A percentile compares a stretch with the other conserved stretches of the same genome.
Evolutionary conservation across 2,113 vertebrate genomes (phyloP).

Genomic region (Coryphaenoides rupestris): DNA sequence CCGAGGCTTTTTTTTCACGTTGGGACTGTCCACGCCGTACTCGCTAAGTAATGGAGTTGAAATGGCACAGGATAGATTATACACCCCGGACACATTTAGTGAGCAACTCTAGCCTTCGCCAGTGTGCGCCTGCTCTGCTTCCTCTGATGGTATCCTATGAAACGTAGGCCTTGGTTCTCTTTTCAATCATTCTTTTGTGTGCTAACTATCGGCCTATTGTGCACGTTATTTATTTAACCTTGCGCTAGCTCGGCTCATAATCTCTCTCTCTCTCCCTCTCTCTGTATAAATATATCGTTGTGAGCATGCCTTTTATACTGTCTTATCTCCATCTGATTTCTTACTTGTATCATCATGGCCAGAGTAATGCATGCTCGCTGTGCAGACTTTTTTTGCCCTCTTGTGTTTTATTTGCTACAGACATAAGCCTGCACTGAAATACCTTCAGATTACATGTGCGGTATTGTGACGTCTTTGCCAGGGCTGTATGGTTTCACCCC

Average conservation of each 20-base stretch:
- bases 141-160: slow-evolving; percentile 29
- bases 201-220: slow-evolving; percentile 32
- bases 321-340: slow-evolving; percentile 40
- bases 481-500: slow-evolving; percentile 3
- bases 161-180: slow-evolving; percentile 16
- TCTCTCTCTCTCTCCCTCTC: slow-evolving; percentile 25
- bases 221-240: slow-evolving; percentile 43
- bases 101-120: not conserved
- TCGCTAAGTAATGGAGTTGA: not conserved
- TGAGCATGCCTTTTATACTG: not conserved
- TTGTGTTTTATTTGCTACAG: slow-evolving; percentile 24
- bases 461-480: slow-evolving; percentile 7
- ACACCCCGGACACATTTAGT: no score
- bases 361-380: slow-evolving; percentile 9
- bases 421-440: slow-evolving; percentile 1
- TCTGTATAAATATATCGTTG: slow-evolving; percentile 14
- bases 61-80: not conserved
- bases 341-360: slow-evolving; percentile 25
- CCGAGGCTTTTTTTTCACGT: slow-evolving; percentile 14
- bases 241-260: slow-evolving; percentile 41
- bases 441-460: slow-evolving; percentile 19
- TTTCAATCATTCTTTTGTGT: slow-evolving; percentile 26
- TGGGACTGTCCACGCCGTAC: slow-evolving; percentile 6
- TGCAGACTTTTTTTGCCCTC: slow-evolving; percentile 20
- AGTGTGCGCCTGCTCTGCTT: slow-evolving; percentile 29